Conservation (phyloP, 2,888 invertebrate species). For the Lacanobia wlatinum region DNA sequence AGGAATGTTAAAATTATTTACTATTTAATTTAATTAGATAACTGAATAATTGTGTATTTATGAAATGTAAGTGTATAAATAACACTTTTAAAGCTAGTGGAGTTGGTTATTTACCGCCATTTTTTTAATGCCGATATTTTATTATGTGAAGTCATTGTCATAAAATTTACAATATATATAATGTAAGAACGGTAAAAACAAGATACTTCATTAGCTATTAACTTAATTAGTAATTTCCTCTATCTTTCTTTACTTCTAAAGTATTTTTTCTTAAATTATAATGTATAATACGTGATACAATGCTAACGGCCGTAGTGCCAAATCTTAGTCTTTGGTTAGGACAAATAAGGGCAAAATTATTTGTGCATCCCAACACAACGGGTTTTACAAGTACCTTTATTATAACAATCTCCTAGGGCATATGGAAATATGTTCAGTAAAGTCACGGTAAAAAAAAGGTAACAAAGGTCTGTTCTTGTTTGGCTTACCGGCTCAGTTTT, state of each 20-base stretch:
- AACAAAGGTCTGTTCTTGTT: background rate
- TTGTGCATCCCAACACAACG: background rate
- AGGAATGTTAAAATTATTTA: slow-evolving; percentile 48
- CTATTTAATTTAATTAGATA: slow-evolving; percentile 12
- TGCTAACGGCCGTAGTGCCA: slow-evolving; percentile 47
- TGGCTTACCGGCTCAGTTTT: background rate
- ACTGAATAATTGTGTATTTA: slow-evolving; percentile 5
- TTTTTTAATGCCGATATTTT: background rate
- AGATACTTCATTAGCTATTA: slow-evolving; percentile 22
- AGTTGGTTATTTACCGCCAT: slow-evolving; percentile 4
- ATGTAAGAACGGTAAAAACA: slow-evolving; percentile 42
- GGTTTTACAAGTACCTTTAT: background rate
- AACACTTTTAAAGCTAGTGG: slow-evolving; percentile 9
- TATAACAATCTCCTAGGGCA: background rate
- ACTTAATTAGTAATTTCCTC: slow-evolving; percentile 27
- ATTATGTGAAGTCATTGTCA: slow-evolving; percentile 20
- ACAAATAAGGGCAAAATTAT: slow-evolving; percentile 62
- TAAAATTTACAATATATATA: slow-evolving; percentile 29
- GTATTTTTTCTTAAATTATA: slow-evolving; percentile 33
- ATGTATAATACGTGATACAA: slow-evolving; percentile 57
- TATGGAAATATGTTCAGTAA: background rate
- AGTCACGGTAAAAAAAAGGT: background rate
- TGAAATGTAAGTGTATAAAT: slow-evolving; percentile 14
- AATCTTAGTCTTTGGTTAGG: slow-evolving; percentile 63
- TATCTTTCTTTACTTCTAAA: slow-evolving; percentile 40